A percentile compares a stretch with the other conserved stretches of the same genome.
phyloP scores from a whole-genome alignment of 2,797 vertebrate species.

The Periparus ater region DNA sequence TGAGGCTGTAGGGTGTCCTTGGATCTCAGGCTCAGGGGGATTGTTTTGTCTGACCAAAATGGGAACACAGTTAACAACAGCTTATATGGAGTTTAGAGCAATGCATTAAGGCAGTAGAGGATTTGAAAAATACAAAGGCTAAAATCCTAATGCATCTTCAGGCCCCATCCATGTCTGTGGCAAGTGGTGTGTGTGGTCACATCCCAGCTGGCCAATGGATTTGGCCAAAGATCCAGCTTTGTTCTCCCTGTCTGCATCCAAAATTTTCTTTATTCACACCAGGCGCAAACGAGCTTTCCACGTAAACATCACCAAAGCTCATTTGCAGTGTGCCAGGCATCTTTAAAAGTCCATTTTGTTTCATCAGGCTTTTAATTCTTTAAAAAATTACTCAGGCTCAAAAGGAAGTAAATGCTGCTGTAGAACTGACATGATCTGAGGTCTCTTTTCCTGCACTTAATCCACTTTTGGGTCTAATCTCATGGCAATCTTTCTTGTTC shows the following conservation, averaged over 20 bases:
- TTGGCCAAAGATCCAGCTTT: too few relatives aligned
- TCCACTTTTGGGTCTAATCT: neutral
- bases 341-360: neutral
- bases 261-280: neutral
- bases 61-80: neutral
- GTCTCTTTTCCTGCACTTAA: neutral
- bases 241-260: neutral
- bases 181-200: accelerated
- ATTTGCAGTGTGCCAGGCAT: neutral
- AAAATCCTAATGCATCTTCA: neutral
- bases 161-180: accelerated
- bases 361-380: neutral
- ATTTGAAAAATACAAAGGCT: neutral
- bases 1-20: neutral
- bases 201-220: neutral
- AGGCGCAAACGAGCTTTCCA: neutral
- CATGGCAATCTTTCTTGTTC: neutral
- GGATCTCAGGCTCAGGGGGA: neutral
- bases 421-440: neutral
- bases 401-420: accelerated
- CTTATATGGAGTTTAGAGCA: neutral
- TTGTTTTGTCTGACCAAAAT: too few relatives aligned
- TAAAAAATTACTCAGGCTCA: neutral
- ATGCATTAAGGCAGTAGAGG: neutral
- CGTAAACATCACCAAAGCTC: neutral